Percentiles rank a stretch among this genome's conserved stretches.
phyloP scores from a whole-genome alignment of 1,140 invertebrate genomes.

The Cecropterus lyciades region DNA sequence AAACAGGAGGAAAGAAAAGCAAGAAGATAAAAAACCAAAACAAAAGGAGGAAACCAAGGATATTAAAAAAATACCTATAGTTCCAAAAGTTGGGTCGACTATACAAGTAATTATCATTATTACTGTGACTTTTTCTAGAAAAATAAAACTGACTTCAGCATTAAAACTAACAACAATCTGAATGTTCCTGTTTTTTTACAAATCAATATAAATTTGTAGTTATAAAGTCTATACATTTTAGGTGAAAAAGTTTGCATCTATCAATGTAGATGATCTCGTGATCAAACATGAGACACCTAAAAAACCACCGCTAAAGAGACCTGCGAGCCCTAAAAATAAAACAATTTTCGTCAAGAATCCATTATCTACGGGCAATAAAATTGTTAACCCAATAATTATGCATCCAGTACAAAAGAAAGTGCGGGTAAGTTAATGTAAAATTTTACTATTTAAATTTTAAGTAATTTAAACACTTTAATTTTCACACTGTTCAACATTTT shows the following conservation, averaged over 20 bases:
- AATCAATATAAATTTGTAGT: too few species aligned
- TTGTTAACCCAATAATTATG: conserved; percentile 44
- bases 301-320: conserved; percentile 57
- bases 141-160: too few species aligned
- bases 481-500: too few species aligned
- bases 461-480: too few species aligned
- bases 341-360: conserved; percentile 59
- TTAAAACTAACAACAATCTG: too few species aligned
- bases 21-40: conserved; percentile 49
- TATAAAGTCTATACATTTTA: conserved; percentile 28
- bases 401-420: conserved; percentile 60
- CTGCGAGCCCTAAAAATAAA: conserved; percentile 63
- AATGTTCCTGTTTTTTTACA: too few species aligned
- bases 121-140: too few species aligned
- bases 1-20: conserved; percentile 52
- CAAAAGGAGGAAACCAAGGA: conserved; percentile 31
- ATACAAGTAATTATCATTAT: conserved; percentile 64
- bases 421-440: conserved; percentile 44
- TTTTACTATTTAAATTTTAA: too few species aligned
- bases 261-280: conserved; percentile 56
- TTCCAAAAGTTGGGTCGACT: conserved; percentile 65
- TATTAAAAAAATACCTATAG: conserved; percentile 42
- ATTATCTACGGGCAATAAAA: conserved; percentile 48
- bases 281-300: conserved; percentile 46
- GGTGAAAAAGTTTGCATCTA: conserved; percentile 79